These are phyloP conservation scores for Characodon lateralis DNA, from an alignment of 2,797 vertebrate genomes.

Conservation along the genomic window DNA sequence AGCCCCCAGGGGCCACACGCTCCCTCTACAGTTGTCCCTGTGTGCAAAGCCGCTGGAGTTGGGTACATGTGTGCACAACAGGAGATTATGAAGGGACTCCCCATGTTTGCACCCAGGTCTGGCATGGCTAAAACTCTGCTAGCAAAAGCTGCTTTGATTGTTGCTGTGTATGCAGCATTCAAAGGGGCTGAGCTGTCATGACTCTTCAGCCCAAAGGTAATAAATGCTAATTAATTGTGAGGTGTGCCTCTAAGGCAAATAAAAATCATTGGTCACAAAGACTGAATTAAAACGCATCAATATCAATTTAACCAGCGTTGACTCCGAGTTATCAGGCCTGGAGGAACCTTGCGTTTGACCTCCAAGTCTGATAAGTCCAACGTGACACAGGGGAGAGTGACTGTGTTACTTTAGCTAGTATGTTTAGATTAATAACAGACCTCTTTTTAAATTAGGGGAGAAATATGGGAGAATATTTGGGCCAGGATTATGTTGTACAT, in stretches of 20 bases:
- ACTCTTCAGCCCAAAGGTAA: slow-evolving; percentile 56
- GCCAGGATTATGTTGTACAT: not conserved
- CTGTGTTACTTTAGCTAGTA: slow-evolving; percentile 7
- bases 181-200: slow-evolving; percentile 28
- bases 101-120: slow-evolving; percentile 21
- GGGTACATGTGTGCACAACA: slow-evolving; percentile 19
- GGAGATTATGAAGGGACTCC: slow-evolving; percentile 9
- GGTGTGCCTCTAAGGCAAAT: slow-evolving; percentile 56
- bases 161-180: slow-evolving; percentile 37
- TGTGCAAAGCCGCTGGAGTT: slow-evolving; percentile 18
- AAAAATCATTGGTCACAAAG: slow-evolving; percentile 62
- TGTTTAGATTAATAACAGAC: slow-evolving; percentile 26
- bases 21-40: slow-evolving; percentile 30
- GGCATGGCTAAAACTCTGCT: slow-evolving; percentile 17
- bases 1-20: slow-evolving; percentile 32
- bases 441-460: not conserved
- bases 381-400: slow-evolving; percentile 12
- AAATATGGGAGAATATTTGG: not conserved
- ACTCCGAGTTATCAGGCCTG: slow-evolving; percentile 26
- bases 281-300: slow-evolving; percentile 55
- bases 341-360: slow-evolving; percentile 8
- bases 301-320: slow-evolving; percentile 32
- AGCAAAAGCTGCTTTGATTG: slow-evolving; percentile 32
- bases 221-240: slow-evolving; percentile 68
- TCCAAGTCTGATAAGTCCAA: slow-evolving; percentile 5